Base-by-base conservation (phyloP, 1,140 invertebrate genomes). In the Papilio machaon region DNA sequence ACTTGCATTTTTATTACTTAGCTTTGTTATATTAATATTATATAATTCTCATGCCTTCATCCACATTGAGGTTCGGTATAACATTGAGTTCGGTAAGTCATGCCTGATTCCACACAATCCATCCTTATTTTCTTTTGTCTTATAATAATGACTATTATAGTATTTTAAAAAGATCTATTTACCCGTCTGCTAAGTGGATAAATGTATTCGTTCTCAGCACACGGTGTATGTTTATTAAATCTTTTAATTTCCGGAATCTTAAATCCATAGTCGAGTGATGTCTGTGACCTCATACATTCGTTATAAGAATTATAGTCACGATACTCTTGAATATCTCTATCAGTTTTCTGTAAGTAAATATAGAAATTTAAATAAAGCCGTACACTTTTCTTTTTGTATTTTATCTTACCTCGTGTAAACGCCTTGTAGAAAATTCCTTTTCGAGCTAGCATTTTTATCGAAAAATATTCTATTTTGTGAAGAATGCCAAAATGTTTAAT, bases 221-320 rank as follows among this genome's bases (percentile, higher is more conserved):
- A 89, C 8, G 88, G 82, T 7, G 86, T 92, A 30, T 91, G 92
- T 82, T 94, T 93, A 76, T 91, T 90, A 43, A 86, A 87, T 52
- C 88, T 88, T n/a, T 83, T 83, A 15, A 84, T 88, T 43, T 90
- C 88, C 2, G 87, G 81, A 43, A 85, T 79, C 83, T 94, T 92
- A 75, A 82, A 85, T 52, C 70, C 80, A 73, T 86, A 91, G 73
- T 94, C 86, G n/a, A 87, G 15, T 4, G 82, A 76, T 11, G 89
- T 87, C 82, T 91, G 90, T 0, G 91, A 91, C 43, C 82, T 83
- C 6, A 79, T 88, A n/a, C 92, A 47, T 46, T 88, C 81, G 15
- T 84, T 87, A 1, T 84, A 89, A 9, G 90, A 58, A 47, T 86
- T 89, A 74, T 91, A 91, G 64, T 92, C 87, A 64, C 85, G 84